These are phyloP conservation scores for Capitulum mitella DNA, from an alignment of 2,888 invertebrate species.

Conservation along the genomic window DNA sequence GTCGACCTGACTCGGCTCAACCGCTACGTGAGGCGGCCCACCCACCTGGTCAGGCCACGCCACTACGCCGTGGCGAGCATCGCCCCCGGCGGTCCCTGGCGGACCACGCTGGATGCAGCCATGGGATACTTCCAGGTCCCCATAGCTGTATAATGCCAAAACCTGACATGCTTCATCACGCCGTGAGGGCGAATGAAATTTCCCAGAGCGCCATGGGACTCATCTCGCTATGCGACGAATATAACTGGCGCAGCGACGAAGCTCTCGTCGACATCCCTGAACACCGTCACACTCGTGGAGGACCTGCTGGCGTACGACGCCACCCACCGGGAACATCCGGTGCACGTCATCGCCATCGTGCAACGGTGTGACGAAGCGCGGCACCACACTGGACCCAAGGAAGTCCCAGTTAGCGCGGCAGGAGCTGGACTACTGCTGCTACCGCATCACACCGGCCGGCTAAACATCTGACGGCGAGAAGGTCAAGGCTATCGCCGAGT, in stretches of 20 bases:
- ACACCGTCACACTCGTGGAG: too few species aligned
- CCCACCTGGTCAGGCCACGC: background rate
- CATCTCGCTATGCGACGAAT: background rate
- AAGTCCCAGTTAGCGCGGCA: too few species aligned
- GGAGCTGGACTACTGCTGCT: too few species aligned
- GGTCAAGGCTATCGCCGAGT: conserved; percentile 23
- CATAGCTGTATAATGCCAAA: background rate
- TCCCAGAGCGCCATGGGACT: conserved; percentile 21
- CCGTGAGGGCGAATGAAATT: background rate
- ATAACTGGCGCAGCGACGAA: background rate
- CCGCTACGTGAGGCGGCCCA: background rate
- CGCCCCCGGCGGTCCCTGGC: background rate
- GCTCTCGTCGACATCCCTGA: too few species aligned
- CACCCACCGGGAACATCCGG: too few species aligned
- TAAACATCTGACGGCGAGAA: conserved; percentile 25
- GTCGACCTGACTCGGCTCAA: conserved; percentile 26
- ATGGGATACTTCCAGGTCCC: conserved; percentile 11
- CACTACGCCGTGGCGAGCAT: background rate
- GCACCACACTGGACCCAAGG: too few species aligned
- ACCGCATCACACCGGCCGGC: conserved; percentile 20
- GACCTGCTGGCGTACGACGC: too few species aligned
- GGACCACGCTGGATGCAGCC: background rate
- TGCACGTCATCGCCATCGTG: too few species aligned
- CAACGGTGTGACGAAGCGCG: too few species aligned
- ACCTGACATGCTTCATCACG: background rate